These are phyloP conservation scores for Schizothorax lantsangensis DNA, from an alignment of 2,797 vertebrate genomes.

Conservation along the genomic window DNA sequence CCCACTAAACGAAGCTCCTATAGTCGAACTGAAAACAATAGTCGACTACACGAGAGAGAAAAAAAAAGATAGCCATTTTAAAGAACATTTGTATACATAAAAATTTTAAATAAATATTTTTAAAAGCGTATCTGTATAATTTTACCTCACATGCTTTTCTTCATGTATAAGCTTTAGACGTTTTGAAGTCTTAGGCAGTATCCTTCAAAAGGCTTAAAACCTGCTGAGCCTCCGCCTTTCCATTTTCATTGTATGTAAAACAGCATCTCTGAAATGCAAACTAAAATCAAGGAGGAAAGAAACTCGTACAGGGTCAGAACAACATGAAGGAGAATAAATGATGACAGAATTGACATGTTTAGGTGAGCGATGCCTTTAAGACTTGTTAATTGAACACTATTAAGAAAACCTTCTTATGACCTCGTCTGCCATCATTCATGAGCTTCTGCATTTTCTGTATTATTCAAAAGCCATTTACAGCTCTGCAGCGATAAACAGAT, in stretches of 20 bases:
- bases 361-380: neutral
- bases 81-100: too few species aligned
- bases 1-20: too few species aligned
- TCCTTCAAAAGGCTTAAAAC: too few species aligned
- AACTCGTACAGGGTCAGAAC: neutral
- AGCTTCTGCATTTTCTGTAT: neutral
- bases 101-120: too few species aligned
- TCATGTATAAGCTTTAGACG: too few species aligned
- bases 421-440: neutral
- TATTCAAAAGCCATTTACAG: slow-evolving; percentile 24
- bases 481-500: neutral
- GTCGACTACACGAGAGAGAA: too few species aligned
- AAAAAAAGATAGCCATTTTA: too few species aligned
- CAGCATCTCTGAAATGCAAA: neutral
- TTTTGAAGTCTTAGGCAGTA: too few species aligned
- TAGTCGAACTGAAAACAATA: too few species aligned
- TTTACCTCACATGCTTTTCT: too few species aligned
- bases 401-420: neutral
- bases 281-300: neutral
- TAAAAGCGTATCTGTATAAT: too few species aligned
- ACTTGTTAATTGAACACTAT: slow-evolving; percentile 2
- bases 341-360: neutral
- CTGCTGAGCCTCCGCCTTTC: too few species aligned
- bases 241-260: neutral
- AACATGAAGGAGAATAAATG: neutral